Conservation (phyloP, 2,797 vertebrate genomes). For the Megalops cyprinoides region DNA sequence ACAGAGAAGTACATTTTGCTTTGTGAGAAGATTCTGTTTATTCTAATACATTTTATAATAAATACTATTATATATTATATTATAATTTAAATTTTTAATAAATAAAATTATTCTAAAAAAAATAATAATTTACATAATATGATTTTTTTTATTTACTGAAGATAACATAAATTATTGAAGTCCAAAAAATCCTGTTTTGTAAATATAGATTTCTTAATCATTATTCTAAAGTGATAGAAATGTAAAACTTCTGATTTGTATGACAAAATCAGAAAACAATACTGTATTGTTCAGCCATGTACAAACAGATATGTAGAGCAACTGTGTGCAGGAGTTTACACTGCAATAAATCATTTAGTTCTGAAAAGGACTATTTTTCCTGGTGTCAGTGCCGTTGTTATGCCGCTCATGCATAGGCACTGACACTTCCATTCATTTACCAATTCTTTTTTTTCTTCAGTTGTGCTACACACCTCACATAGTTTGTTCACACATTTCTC, state of each 20-base stretch:
- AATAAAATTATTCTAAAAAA: no score
- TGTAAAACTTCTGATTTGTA: neutral
- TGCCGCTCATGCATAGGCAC: neutral
- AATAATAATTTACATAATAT: no score
- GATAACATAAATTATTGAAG: no score
- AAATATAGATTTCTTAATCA: no score
- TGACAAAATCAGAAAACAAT: neutral
- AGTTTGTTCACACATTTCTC: neutral
- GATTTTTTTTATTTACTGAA: no score
- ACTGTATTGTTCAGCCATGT: slow-evolving; percentile 1
- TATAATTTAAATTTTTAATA: no score
- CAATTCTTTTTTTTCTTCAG: neutral
- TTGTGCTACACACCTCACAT: neutral
- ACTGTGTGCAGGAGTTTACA: neutral
- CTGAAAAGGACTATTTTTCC: slow-evolving; percentile 12
- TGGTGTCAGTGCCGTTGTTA: neutral
- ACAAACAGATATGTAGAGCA: slow-evolving; percentile 2
- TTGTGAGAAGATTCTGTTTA: no score
- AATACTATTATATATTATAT: no score
- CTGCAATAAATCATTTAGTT: slow-evolving; percentile 11
- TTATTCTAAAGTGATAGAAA: neutral
- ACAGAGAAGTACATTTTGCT: no score
- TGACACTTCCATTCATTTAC: neutral
- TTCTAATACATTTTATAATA: no score
- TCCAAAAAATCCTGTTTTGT: no score